Evolutionary conservation across 1,140 invertebrate genomes (phyloP).

Genomic region (Tetragonula clypearis): DNA sequence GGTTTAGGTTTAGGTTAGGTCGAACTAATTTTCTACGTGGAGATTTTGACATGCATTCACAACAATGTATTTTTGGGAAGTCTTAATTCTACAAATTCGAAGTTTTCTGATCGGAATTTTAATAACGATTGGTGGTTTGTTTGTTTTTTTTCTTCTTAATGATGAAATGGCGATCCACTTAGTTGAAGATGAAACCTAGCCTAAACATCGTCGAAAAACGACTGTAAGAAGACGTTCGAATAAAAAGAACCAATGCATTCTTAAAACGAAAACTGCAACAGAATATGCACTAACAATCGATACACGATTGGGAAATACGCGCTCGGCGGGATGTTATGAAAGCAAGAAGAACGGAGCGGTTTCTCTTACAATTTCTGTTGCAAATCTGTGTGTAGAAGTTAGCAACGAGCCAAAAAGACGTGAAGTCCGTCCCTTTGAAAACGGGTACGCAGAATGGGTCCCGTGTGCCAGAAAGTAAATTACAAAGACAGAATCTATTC

Average conservation of each 20-base stretch:
- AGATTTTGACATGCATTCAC: too few relatives aligned
- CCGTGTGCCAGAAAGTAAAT: slow-evolving; percentile 4
- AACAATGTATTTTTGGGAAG: too few relatives aligned
- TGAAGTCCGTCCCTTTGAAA: not conserved
- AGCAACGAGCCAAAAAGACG: not conserved
- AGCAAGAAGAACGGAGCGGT: not conserved
- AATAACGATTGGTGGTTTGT: too few relatives aligned
- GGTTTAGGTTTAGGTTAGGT: too few relatives aligned
- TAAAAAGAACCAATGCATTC: not conserved
- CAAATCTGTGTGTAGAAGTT: not conserved
- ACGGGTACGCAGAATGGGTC: not conserved
- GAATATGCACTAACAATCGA: not conserved
- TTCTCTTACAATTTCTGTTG: not conserved
- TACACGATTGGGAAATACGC: not conserved
- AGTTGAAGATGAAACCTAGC: not conserved
- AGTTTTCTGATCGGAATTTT: too few relatives aligned
- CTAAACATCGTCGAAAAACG: not conserved
- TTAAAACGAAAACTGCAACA: not conserved
- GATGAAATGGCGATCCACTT: not conserved
- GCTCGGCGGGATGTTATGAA: not conserved
- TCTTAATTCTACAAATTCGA: too few relatives aligned
- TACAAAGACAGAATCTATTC: slow-evolving; percentile 16
- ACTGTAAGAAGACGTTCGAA: not conserved
- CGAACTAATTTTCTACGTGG: too few relatives aligned
- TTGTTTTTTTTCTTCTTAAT: too few relatives aligned